Conservation (phyloP, 2,113 vertebrate species). For the Indicator maculatus region DNA sequence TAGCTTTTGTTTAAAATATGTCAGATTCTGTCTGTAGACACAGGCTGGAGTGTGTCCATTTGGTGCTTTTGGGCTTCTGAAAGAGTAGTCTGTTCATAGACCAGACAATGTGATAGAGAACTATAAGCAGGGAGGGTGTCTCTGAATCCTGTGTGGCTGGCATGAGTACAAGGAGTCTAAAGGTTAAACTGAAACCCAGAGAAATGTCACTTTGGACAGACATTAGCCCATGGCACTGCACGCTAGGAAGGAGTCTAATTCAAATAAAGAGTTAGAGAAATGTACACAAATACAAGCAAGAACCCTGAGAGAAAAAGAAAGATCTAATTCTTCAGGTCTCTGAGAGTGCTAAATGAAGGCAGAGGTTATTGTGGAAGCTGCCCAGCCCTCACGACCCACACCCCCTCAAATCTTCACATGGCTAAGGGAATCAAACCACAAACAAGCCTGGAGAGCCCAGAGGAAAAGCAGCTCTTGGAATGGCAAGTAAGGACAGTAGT, state of each 20-base stretch:
- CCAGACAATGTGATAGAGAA: neutral
- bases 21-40: neutral
- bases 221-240: neutral
- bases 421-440: neutral
- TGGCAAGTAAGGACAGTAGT: neutral
- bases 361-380: neutral
- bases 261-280: neutral
- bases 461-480: neutral
- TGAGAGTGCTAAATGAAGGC: neutral
- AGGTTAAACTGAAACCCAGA: neutral
- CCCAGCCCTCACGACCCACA: neutral
- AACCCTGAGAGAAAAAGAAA: neutral
- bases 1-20: neutral
- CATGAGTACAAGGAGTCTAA: neutral
- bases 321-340: neutral
- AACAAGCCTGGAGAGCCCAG: neutral
- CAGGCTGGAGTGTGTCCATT: neutral
- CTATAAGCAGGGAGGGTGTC: neutral
- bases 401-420: neutral
- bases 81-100: neutral
- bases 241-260: neutral
- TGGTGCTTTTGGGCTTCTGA: neutral
- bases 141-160: neutral
- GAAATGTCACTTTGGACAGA: constrained; percentile 6
- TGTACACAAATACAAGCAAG: neutral